A percentile compares a stretch with the other conserved stretches of the same genome.
Evolutionary conservation across 2,888 invertebrate species (phyloP).

Genomic region (Drosophila flavopinicola): DNA sequence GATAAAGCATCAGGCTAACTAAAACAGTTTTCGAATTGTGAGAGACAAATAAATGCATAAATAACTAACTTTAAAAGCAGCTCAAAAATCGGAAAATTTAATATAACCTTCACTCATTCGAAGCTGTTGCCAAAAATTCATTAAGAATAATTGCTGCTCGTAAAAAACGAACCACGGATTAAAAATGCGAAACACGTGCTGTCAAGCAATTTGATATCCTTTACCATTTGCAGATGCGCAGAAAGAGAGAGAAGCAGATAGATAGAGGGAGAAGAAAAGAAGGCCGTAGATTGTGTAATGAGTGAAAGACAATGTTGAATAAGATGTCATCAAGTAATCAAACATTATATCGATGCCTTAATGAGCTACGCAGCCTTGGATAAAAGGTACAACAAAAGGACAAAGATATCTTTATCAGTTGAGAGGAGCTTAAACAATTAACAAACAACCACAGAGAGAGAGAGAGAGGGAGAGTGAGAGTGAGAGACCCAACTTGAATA

Average conservation of each 20-base stretch:
- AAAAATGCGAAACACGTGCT: conserved; percentile 46
- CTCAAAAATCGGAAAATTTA: no score
- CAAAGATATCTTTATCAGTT: conserved; percentile 65
- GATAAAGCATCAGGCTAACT: no score
- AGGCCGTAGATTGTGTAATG: conserved; percentile 38
- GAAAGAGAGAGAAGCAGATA: conserved; percentile 2
- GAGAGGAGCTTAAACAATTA: conserved; percentile 65
- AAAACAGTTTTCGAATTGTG: no score
- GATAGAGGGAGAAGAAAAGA: conserved; percentile 32
- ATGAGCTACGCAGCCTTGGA: conserved; percentile 34
- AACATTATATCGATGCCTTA: conserved; percentile 50
- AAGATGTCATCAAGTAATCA: conserved; percentile 53
- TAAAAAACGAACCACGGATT: conserved; percentile 22
- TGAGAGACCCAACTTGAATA: conserved; percentile 61
- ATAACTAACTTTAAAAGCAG: no score
- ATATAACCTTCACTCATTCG: no score
- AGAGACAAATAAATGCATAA: no score
- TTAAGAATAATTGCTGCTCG: conserved; percentile 33
- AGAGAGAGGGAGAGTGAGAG: neutral
- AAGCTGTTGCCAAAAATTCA: conserved; percentile 9
- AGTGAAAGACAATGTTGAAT: conserved; percentile 39
- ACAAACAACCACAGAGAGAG: conserved; percentile 59
- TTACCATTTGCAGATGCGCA: conserved; percentile 34
- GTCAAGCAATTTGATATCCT: conserved; percentile 53
- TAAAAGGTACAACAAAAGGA: conserved; percentile 23